Conservation (phyloP, 2,113 vertebrate species). For the Chrysemys picta region DNA sequence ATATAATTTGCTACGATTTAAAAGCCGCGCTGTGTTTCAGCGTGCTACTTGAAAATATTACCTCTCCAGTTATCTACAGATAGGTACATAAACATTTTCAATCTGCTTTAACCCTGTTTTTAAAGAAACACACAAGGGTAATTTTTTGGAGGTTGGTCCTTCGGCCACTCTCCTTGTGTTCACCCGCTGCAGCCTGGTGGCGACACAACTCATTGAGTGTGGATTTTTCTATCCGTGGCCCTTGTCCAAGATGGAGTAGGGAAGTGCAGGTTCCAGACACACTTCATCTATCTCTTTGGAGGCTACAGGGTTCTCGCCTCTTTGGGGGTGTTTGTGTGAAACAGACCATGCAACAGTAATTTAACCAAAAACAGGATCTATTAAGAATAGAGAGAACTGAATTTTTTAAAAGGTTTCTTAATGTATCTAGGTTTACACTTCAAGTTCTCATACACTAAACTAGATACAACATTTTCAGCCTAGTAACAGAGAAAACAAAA, state of each 20-base stretch:
- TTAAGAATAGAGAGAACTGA: not conserved
- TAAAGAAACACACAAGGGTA: not conserved
- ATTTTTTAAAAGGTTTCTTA: not conserved
- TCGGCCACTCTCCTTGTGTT: not conserved
- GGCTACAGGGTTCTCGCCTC: not conserved
- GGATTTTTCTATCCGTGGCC: not conserved
- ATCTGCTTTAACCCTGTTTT: not conserved
- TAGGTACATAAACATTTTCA: constrained; percentile 1
- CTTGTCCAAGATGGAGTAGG: not conserved
- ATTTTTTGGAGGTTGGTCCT: not conserved
- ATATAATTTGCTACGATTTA: constrained; percentile 67
- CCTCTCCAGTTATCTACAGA: constrained; percentile 38
- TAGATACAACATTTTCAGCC: not conserved
- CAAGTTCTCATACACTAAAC: not conserved
- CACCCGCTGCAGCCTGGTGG: not conserved
- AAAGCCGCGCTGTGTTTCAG: constrained; percentile 28
- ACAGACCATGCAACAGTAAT: not conserved
- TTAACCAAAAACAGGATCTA: fast-evolving
- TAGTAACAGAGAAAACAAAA: not conserved
- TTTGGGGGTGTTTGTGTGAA: not conserved
- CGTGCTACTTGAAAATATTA: constrained; percentile 50
- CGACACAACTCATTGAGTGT: too few relatives aligned
- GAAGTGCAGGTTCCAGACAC: not conserved
- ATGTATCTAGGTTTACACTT: not conserved
- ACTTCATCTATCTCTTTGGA: not conserved